Base-by-base conservation (phyloP, 2,888 invertebrate species). In the Dendrolimus houi region DNA sequence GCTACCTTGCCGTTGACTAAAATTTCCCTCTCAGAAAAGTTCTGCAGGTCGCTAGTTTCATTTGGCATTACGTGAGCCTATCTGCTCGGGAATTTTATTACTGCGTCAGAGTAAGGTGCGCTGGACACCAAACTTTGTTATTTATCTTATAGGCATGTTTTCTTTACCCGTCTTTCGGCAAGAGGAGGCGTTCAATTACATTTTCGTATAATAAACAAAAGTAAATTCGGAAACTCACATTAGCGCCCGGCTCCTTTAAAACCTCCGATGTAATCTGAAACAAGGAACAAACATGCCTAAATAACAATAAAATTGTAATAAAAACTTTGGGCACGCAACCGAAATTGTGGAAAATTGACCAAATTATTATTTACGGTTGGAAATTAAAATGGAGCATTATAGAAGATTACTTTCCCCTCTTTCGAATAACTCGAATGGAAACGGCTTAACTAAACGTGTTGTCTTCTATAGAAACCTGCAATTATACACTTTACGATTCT, bases 281-380 rank as follows among this genome's bases (percentile, higher is more conserved):
- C 90, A 90, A 89, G 87, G 79, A 88, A 89, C 89, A 89, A 90
- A 90, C 90, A 90, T 86, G 85, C 82, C 87, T 89, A 89, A 90
- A 90, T 90, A 89, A 89, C 89, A 90, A 89, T 90, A 87, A 89
- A 89, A 89, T 87, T 87, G 79, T 84, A 90, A 90, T 90, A 87
- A 87, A 90, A 90, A 88, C 87, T 90, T 88, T 83, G 85, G 77
- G 74, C 89, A 89, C 89, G 89, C 88, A 85, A 89, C 88, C 83
- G 72, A 84, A 88, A 86, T 87, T 86, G 85, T 87, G 82, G 87
- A 82, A 85, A 87, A 86, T 90, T 87, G 85, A 88, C 88, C 85
- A 89, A 90, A 89, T 89, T 85, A 85, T 90, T 88, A 89, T 90
- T 90, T 90, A 89, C 84, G 87, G 79, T 73, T 83, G 64, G 72